Percentiles rank a stretch among this genome's conserved stretches.
Conservation (phyloP, 1,140 invertebrate genomes). For the Neodiprion pinetum region DNA sequence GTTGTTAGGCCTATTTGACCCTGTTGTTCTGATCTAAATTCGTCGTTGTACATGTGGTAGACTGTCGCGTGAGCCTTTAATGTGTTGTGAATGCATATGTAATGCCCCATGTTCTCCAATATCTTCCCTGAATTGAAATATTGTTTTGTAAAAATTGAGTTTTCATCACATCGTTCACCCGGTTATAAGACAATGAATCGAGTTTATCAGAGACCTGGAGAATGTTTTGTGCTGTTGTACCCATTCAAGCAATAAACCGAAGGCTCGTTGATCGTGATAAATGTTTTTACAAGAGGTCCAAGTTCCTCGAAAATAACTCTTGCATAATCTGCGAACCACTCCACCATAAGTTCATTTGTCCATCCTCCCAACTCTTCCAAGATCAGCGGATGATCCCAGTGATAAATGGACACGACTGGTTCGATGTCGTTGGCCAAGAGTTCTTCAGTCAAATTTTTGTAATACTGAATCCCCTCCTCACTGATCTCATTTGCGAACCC, state of each 20-base stretch:
- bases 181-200: no score
- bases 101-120: constrained; percentile 39
- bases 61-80: constrained; percentile 65
- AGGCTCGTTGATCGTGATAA: constrained; percentile 25
- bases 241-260: background rate
- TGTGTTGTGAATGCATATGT: constrained; percentile 62
- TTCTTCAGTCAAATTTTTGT: constrained; percentile 59
- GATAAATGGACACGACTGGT: constrained; percentile 55
- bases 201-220: background rate
- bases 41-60: constrained; percentile 65
- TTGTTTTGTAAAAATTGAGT: no score
- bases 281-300: constrained; percentile 35
- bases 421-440: constrained; percentile 56
- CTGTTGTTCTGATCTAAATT: constrained; percentile 66
- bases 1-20: constrained; percentile 55
- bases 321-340: constrained; percentile 41
- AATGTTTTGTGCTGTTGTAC: background rate
- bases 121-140: background rate
- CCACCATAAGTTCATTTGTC: constrained; percentile 50
- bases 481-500: constrained; percentile 55
- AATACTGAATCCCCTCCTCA: constrained; percentile 58
- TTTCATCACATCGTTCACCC: no score
- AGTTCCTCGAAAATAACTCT: constrained; percentile 37
- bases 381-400: constrained; percentile 63
- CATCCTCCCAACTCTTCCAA: constrained; percentile 68